Evolutionary conservation across 2,113 vertebrate species (phyloP).

Genomic region (Urocynchramus pylzowi): DNA sequence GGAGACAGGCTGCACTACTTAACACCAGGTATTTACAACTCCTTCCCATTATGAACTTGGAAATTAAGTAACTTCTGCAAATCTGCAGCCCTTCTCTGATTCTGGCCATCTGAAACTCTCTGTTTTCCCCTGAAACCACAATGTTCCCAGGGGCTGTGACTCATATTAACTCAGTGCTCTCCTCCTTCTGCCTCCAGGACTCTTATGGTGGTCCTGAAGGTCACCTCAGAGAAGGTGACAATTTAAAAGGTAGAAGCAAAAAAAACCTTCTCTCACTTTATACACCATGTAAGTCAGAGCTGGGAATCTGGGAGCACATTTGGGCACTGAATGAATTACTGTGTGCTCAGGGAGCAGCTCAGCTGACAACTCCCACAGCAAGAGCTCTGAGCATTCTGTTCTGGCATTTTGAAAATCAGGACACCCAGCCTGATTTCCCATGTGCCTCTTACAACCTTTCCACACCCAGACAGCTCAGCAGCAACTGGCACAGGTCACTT

Average conservation of each 20-base stretch:
- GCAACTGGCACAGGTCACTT: not conserved
- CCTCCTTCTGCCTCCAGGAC: not conserved
- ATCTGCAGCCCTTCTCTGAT: not conserved
- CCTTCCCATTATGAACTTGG: not conserved
- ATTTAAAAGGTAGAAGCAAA: not conserved
- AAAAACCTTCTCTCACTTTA: not conserved
- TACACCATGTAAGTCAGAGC: not conserved
- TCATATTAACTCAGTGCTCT: accelerated
- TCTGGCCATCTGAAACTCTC: not conserved
- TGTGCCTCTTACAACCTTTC: not conserved
- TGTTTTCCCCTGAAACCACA: too few relatives aligned
- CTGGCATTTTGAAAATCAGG: not conserved
- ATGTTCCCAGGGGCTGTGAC: too few relatives aligned
- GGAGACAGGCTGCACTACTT: not conserved
- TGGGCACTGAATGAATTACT: not conserved
- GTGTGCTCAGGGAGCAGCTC: not conserved
- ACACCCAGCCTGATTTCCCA: not conserved
- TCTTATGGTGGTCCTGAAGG: too few relatives aligned
- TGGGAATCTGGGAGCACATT: not conserved
- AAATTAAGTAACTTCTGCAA: not conserved
- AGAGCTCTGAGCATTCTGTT: not conserved
- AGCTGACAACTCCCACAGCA: not conserved
- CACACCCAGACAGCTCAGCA: not conserved
- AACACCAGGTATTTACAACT: not conserved
- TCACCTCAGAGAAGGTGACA: too few relatives aligned